Conservation (phyloP, 2,888 invertebrate genomes). For the Gortyna flavago region DNA sequence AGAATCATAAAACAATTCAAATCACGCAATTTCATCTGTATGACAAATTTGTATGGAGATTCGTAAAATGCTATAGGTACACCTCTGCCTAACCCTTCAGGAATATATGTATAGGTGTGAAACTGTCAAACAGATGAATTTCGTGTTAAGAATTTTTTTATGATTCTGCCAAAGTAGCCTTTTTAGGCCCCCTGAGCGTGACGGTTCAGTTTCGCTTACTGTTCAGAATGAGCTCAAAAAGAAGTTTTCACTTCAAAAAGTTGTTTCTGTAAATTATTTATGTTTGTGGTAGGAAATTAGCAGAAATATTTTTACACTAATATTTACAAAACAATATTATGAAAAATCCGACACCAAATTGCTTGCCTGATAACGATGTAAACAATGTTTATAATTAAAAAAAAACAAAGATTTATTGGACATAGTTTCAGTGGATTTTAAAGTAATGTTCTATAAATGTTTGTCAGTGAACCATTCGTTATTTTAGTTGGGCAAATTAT, state of each 20-base stretch:
- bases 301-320: slow-evolving; percentile 35
- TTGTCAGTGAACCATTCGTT: slow-evolving; percentile 26
- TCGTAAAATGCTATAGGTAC: too few relatives aligned
- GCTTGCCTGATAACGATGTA: slow-evolving; percentile 10
- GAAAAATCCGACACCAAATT: not conserved
- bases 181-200: too few relatives aligned
- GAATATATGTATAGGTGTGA: too few relatives aligned
- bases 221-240: not conserved
- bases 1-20: too few relatives aligned
- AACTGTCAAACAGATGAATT: too few relatives aligned
- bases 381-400: not conserved
- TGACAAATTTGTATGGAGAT: too few relatives aligned
- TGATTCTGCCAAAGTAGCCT: too few relatives aligned
- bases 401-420: slow-evolving; percentile 25
- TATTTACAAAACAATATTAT: not conserved
- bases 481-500: slow-evolving; percentile 56
- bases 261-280: not conserved
- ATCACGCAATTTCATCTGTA: too few relatives aligned
- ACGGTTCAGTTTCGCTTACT: not conserved
- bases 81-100: too few relatives aligned
- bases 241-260: not conserved
- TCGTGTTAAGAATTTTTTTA: too few relatives aligned
- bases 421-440: slow-evolving; percentile 43
- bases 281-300: slow-evolving; percentile 1
- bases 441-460: slow-evolving; percentile 26